Evolutionary conservation across 1,140 invertebrate genomes (phyloP), one percentile per base, ranked within the genome.

Genomic region (Drosophila carrolli): DNA sequence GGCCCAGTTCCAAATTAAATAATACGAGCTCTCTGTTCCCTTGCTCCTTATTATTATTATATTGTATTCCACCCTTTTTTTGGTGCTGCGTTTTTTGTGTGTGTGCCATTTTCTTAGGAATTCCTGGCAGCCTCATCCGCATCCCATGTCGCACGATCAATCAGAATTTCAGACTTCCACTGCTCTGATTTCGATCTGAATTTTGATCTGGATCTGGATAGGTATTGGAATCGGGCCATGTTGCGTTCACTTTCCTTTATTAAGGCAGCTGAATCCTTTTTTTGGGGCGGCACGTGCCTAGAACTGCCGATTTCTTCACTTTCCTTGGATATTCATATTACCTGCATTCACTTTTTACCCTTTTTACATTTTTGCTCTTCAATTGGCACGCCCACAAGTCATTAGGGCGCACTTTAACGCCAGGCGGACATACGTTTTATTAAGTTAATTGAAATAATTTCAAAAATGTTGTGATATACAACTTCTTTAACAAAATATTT

Each of bases 61-160:
- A 88, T 88, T 88, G 83, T 88, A 88, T 88, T 84, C 84, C 80
- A 84, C 65, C 76, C 84, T 90, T 90, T 89, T 78, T 90, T 81
- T 81, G 80, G 84, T 88, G 73, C 73, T 78, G 66, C 62, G 77
- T 77, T 77, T 81, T 83, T 80, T 86, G 75, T 81, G 60, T 56
- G 56, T 63, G 58, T 50, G 46, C 50, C 65, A 80, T 83, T 77
- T 88, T 88, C 83, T 89, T 67, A 74, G 79, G 83, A 88, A 88
- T 88, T 88, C 60, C 83, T 47, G 37, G 53, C 51, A 58, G 65
- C 67, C 53, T 37, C 51, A 50, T 50, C 53, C 68, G 37, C 67
- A 71, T 58, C 68, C 66, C 68, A 23, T 72, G 83, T 89, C 84
- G 80, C 83, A 77, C 78, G 84, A 88, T 88, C 83, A 88, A 88